Percentiles rank a stretch among this genome's conserved stretches.
Evolutionary conservation across 2,797 vertebrate species (phyloP).

Genomic region (Scomberomorus guttatus): DNA sequence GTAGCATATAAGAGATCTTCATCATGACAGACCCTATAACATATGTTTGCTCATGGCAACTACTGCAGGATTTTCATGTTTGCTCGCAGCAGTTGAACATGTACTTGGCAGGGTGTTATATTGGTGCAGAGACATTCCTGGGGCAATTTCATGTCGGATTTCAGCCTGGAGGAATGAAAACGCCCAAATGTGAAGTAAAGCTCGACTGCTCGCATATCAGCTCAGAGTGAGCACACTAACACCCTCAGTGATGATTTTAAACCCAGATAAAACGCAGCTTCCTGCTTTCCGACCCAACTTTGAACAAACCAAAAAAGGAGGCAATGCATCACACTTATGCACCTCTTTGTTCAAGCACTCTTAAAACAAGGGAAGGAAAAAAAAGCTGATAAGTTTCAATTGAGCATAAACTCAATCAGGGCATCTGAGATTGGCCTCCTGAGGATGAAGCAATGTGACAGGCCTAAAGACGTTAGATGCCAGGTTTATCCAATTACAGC

Average conservation of each 20-base stretch:
- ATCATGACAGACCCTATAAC: constrained; percentile 1
- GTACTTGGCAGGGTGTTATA: constrained; percentile 29
- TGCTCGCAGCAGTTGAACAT: constrained; percentile 36
- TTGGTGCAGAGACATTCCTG: constrained; percentile 39
- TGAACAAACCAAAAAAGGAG: background rate
- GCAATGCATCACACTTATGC: constrained; percentile 25
- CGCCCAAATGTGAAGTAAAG: constrained; percentile 12
- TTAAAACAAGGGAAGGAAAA: constrained; percentile 40
- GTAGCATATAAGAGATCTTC: background rate
- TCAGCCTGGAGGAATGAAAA: constrained; percentile 29
- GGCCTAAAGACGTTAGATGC: constrained; percentile 81
- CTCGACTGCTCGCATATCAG: background rate
- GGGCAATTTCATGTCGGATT: constrained; percentile 43
- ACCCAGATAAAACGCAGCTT: constrained; percentile 9
- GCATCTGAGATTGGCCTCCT: constrained; percentile 74
- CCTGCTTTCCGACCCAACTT: background rate
- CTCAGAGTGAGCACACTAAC: constrained; percentile 1
- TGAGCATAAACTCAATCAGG: constrained; percentile 80
- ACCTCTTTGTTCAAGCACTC: constrained; percentile 39
- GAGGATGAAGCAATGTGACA: constrained; percentile 83
- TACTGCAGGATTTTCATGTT: constrained; percentile 33
- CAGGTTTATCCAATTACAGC: constrained; percentile 83
- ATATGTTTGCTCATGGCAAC: constrained; percentile 65
- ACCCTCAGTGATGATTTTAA: constrained; percentile 4
- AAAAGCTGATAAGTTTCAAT: constrained; percentile 78